Evolutionary conservation across 2,797 vertebrate species (phyloP).

Genomic region (Anableps anableps): DNA sequence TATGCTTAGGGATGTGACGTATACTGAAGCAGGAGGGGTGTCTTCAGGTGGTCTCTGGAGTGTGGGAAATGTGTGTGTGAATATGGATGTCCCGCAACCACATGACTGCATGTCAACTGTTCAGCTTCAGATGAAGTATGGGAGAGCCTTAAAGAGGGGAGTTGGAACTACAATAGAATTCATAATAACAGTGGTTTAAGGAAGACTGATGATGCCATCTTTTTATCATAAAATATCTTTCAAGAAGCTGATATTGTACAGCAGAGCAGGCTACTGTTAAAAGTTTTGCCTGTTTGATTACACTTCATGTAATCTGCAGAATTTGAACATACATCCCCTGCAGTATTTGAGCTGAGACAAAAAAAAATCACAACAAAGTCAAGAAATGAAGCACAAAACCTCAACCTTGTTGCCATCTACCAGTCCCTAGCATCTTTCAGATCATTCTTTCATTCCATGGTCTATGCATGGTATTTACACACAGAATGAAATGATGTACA

Average conservation of each 20-base stretch:
- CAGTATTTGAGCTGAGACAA: no score
- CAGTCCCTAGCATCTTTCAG: no score
- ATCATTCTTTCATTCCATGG: no score
- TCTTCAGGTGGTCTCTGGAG: not conserved
- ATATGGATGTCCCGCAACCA: not conserved
- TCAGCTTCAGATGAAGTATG: not conserved
- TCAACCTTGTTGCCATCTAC: no score
- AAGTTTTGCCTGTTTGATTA: not conserved
- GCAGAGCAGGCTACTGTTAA: not conserved
- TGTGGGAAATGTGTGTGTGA: not conserved
- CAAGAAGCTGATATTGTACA: not conserved
- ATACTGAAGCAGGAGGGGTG: no score
- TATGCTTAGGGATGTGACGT: no score
- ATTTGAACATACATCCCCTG: no score
- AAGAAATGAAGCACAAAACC: no score
- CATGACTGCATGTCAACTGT: not conserved
- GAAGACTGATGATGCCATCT: not conserved
- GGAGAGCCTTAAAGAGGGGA: not conserved
- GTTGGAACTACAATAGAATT: not conserved
- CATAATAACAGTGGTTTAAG: not conserved
- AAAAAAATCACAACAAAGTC: no score
- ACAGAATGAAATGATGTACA: no score
- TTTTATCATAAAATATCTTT: not conserved
- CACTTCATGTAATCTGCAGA: no score
- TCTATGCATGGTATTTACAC: no score